These are phyloP conservation scores for Pristionchus fissidentatus DNA, from an alignment of 2,888 invertebrate species.

Conservation along the genomic window DNA sequence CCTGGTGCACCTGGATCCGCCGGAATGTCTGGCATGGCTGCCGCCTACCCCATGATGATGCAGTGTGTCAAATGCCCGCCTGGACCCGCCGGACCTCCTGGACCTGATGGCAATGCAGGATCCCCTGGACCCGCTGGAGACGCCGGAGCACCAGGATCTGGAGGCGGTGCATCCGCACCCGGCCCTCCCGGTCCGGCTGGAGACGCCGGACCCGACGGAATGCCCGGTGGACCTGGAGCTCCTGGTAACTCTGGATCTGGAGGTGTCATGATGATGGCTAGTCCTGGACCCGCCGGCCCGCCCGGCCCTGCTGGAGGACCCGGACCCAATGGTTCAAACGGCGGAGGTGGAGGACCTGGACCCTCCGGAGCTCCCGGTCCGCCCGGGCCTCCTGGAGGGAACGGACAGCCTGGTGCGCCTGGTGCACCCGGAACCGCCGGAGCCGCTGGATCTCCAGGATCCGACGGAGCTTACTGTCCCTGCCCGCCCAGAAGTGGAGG, in stretches of 20 bases:
- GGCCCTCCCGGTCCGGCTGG: conserved; percentile 52
- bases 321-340: not conserved
- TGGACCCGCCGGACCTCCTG: conserved; percentile 52
- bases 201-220: conserved; percentile 51
- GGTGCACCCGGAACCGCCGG: not conserved
- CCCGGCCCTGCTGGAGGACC: conserved; percentile 55
- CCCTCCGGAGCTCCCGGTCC: conserved; percentile 7
- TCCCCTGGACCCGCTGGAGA: conserved; percentile 54
- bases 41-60: conserved; percentile 53
- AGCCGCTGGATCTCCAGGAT: not conserved
- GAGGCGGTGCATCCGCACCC: conserved; percentile 51
- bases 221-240: conserved; percentile 50
- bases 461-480: conserved; percentile 38
- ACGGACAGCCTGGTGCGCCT: not conserved
- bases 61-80: conserved; percentile 48
- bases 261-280: conserved; percentile 51
- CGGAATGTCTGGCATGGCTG: conserved; percentile 55
- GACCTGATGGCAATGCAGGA: conserved; percentile 53
- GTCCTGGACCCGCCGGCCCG: conserved; percentile 45
- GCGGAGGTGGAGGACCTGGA: not conserved
- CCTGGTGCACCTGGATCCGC: conserved; percentile 52
- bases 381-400: not conserved
- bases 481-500: conserved; percentile 5
- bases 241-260: conserved; percentile 57
- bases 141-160: conserved; percentile 27